Conservation (phyloP, 2,888 invertebrate species). For the Dicyrtomina minuta region DNA sequence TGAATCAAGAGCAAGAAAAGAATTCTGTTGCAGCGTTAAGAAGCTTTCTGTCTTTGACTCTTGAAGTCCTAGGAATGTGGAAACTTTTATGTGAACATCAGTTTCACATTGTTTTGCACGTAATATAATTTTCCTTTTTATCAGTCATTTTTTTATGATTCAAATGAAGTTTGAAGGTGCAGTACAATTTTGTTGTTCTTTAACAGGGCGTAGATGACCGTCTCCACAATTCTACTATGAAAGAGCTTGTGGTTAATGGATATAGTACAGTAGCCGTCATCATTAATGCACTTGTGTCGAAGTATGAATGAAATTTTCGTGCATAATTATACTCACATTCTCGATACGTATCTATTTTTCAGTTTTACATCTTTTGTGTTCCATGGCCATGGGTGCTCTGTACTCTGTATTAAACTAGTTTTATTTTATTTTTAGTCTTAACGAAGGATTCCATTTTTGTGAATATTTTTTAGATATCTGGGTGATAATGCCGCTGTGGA, state of each 20-base stretch:
- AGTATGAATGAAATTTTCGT: too few species aligned
- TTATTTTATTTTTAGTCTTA: not conserved
- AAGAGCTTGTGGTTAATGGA: conserved; percentile 75
- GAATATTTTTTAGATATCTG: conserved; percentile 67
- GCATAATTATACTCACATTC: conserved; percentile 18
- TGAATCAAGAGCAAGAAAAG: conserved; percentile 45
- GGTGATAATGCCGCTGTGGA: conserved; percentile 94
- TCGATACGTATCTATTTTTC: too few species aligned
- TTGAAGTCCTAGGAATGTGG: conserved; percentile 91
- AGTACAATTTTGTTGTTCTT: too few species aligned
- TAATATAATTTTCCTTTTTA: too few species aligned
- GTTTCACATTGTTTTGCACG: conserved; percentile 68
- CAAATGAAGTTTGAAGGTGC: too few species aligned
- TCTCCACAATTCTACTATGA: conserved; percentile 64
- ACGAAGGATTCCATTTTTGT: not conserved
- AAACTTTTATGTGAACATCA: conserved; percentile 89
- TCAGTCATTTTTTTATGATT: too few species aligned
- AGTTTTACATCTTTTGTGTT: not conserved
- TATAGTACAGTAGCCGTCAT: conserved; percentile 74
- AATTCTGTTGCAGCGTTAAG: conserved; percentile 75
- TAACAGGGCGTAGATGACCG: conserved; percentile 63
- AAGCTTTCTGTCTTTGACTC: conserved; percentile 71
- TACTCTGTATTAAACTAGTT: not conserved
- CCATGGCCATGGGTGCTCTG: not conserved
- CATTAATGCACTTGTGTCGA: conserved; percentile 81